phyloP scores from a whole-genome alignment of 2,888 invertebrate genomes.

The Deroplatys truncata region DNA sequence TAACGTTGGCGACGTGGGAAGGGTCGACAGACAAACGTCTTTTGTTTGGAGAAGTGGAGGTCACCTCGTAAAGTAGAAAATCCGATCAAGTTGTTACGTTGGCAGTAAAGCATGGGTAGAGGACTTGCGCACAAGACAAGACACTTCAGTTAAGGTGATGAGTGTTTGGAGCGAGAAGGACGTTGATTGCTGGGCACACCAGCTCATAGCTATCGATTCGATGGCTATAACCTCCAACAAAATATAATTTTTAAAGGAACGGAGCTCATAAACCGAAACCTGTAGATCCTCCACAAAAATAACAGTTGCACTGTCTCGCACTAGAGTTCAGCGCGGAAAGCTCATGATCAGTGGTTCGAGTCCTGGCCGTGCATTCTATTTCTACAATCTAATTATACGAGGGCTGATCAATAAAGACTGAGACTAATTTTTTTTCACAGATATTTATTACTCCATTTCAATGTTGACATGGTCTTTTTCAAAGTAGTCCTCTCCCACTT shows the following conservation, averaged over 20 bases:
- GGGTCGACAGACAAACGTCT: neutral
- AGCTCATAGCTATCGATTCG: neutral
- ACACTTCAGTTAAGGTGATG: neutral
- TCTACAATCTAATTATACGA: no score
- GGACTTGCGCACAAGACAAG: neutral
- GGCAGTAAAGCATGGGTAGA: neutral
- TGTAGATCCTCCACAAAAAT: no score
- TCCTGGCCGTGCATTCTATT: no score
- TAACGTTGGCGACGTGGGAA: neutral
- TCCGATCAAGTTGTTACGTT: neutral
- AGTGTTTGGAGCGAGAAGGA: neutral
- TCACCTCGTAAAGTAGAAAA: neutral
- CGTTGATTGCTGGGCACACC: neutral
- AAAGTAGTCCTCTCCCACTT: no score
- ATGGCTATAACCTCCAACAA: neutral
- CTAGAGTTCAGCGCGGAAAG: no score
- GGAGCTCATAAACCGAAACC: neutral
- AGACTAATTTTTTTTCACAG: no score
- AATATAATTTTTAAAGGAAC: neutral
- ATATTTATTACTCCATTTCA: no score
- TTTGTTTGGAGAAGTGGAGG: neutral
- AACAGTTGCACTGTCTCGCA: no score
- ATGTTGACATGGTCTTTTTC: no score
- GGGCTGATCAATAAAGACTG: no score
- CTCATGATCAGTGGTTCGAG: no score